phyloP scores from a whole-genome alignment of 2,113 vertebrate species.

The Lophius piscatorius region DNA sequence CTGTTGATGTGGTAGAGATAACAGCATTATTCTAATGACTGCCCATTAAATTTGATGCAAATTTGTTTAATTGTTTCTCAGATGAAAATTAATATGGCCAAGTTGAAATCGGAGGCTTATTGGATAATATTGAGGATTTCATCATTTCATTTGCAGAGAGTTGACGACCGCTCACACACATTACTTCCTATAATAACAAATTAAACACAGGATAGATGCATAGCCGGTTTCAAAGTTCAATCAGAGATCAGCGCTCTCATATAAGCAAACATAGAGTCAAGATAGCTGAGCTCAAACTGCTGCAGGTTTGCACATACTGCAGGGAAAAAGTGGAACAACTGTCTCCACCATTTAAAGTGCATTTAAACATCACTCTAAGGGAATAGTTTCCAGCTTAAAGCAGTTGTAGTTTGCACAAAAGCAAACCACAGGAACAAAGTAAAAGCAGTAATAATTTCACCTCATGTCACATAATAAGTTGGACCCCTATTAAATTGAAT shows the following conservation, averaged over 20 bases:
- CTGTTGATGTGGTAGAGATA: conserved; percentile 55
- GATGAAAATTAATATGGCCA: conserved; percentile 35
- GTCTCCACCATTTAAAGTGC: too few relatives aligned
- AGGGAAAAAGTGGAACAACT: too few relatives aligned
- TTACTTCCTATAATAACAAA: background rate
- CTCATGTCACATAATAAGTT: too few relatives aligned
- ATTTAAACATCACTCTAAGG: too few relatives aligned
- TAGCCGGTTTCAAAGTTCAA: background rate
- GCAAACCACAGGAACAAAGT: too few relatives aligned
- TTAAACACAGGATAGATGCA: background rate
- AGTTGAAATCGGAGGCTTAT: conserved; percentile 34
- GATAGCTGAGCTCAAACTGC: background rate
- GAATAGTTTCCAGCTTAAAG: too few relatives aligned
- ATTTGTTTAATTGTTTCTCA: conserved; percentile 51
- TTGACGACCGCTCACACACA: too few relatives aligned
- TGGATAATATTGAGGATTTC: conserved; percentile 19
- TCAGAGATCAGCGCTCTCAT: background rate
- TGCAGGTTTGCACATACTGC: background rate
- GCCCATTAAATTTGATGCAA: conserved; percentile 55
- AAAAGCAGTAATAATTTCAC: too few relatives aligned
- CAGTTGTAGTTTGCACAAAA: too few relatives aligned
- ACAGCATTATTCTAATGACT: conserved; percentile 47
- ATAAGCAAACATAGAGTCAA: background rate
- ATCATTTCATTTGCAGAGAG: too few relatives aligned
- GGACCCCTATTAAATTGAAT: too few relatives aligned